Evolutionary conservation across 2,113 vertebrate genomes (phyloP), one percentile per base, ranked within the genome.

Genomic region (Oostethus manadensis): DNA sequence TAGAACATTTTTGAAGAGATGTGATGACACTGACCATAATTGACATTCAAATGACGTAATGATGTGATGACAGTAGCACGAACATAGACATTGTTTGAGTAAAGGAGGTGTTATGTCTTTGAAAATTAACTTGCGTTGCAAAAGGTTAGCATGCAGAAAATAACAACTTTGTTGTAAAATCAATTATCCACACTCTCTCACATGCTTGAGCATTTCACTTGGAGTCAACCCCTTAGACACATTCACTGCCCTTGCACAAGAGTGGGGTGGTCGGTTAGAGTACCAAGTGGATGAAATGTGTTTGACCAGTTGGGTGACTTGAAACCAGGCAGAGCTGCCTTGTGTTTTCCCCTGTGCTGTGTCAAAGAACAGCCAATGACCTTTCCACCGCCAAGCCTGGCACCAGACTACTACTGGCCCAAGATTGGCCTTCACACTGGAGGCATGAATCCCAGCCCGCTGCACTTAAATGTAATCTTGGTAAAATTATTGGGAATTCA

Each of bases 401-500:
- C 81, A 79, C 60, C 60, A 51, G 55, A 38, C 51, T 69, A 69
- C 71, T 58, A 43, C 60, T 64, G 65, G 66, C 72, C 76, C 75
- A 68, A 58, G 35, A 68, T 49, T 11, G 56, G 70, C 71, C 70
- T 63, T 69, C 11, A 22, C 64, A 70, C 46, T 64, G 44, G 53
- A 74, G 62, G 61, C 21, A 10, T 18, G 26, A 78, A 62, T 66
- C 59, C 70, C 66, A 62, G 75, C 70, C 58, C 29, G 63, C 80
- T 48, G 42, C 61, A 76, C 62, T 78, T 70, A 77, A 71, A 43
- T 58, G 68, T 70, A 82, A 79, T 84, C 71, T 64, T 60, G 47
- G 58, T 58, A 2, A 74, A 56, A 57, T 82, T 83, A 84, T 73
- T 83, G 62, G 64, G 75, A 82, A 79, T 82, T 79, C 80, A 83